Evolutionary conservation across 2,797 vertebrate genomes (phyloP), one percentile per base, ranked within the genome.

Genomic region (Acipenser oxyrinchus): DNA sequence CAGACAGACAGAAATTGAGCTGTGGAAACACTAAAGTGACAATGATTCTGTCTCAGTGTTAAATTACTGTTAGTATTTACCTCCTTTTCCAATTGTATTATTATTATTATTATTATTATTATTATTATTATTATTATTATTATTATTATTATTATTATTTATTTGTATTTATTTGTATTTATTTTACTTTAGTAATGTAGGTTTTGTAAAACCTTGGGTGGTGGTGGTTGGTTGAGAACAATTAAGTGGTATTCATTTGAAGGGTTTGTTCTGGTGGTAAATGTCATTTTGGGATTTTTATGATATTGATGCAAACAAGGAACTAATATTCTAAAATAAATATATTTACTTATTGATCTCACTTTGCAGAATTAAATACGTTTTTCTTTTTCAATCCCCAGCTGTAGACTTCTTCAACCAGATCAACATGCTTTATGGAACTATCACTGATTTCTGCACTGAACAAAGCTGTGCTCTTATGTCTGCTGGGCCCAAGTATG

Each of bases 401-500:
- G 96, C 96, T 73, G 96, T 98, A 37, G 96, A 99, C 86, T 99
- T 99, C 89, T 99, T 99, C 89, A 98, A 99, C 87, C 96, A 99
- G 91, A 98, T 99, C 86, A 99, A 99, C 73, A 98, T 99, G 96
- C 90, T 99, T 51, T 98, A 98, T 2, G 96, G 96, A 68, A 98
- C 96, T 74, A 94, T 98, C 73, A 97, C 95, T 8, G 96, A 98
- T 76, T 98, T 97, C 81, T 98, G 96, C 83, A 95, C 93, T 0
- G 95, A 96, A 78, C 93, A 95, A 76, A 97, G 93, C 78, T 99
- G 96, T 77, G 87, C 94, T 0, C 92, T 99, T 71, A 98, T 99
- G 96, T 98, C 96, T 74, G 96, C 96, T 15, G 96, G 96, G 62
- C 95, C 95, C 5, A 98, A 98, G 96, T 98, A 89, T 92, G 94